Conservation (phyloP, 2,797 vertebrate species). For the Tamandua tetradactyla region DNA sequence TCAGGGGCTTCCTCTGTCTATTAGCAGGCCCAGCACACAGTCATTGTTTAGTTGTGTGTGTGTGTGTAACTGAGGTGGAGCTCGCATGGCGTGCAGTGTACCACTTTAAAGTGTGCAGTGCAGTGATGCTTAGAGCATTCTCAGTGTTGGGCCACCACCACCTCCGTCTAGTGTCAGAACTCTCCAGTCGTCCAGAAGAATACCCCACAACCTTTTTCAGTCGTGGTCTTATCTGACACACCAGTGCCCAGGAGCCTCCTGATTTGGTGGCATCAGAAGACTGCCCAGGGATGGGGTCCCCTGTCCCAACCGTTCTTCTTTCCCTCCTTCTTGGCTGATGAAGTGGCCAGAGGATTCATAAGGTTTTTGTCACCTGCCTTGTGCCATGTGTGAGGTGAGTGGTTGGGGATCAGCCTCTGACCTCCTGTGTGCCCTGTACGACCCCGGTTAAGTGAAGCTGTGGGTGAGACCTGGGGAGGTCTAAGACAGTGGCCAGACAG, state of each 20-base stretch:
- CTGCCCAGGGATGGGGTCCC: neutral
- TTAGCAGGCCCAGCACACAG: neutral
- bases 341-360: neutral
- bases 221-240: accelerated
- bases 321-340: neutral
- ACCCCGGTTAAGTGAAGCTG: neutral
- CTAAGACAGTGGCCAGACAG: neutral
- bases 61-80: too few species aligned
- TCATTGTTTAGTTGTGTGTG: neutral
- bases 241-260: neutral
- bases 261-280: neutral
- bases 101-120: too few species aligned
- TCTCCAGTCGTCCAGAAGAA: too few species aligned
- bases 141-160: too few species aligned
- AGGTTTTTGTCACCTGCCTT: neutral
- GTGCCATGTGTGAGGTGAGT: neutral
- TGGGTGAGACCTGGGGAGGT: neutral
- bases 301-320: neutral
- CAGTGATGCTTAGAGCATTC: too few species aligned
- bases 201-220: too few species aligned
- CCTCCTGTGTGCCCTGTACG: neutral
- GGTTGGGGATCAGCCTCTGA: neutral
- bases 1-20: neutral
- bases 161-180: too few species aligned
- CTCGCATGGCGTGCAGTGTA: too few species aligned